A percentile compares a stretch with the other conserved stretches of the same genome.
phyloP scores from a whole-genome alignment of 2,113 vertebrate species.

The Oncorhynchus keta region DNA sequence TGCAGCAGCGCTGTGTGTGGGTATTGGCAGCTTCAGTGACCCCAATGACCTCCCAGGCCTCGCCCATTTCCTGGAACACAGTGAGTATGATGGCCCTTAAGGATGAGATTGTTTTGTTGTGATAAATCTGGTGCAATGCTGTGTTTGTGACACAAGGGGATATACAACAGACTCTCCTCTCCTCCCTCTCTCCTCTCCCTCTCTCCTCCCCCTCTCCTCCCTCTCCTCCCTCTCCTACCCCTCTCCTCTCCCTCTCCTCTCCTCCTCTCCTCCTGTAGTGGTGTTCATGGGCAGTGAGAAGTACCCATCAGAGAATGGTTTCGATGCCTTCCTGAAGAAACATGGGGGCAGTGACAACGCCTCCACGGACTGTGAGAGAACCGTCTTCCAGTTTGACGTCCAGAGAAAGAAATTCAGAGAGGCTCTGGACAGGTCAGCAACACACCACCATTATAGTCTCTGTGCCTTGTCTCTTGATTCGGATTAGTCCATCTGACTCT shows the following conservation, averaged over 20 bases:
- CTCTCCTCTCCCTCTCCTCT: not conserved
- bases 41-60: constrained; percentile 93
- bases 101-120: not conserved
- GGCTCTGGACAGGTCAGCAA: constrained; percentile 87
- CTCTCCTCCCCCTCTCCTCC: accelerated
- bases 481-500: not conserved
- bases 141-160: not conserved
- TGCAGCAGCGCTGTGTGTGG: constrained; percentile 93
- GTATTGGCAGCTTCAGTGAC: constrained; percentile 96
- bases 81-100: constrained; percentile 70
- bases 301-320: constrained; percentile 95
- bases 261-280: constrained; percentile 71
- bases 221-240: not conserved
- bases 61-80: constrained; percentile 98
- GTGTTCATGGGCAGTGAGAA: constrained; percentile 98
- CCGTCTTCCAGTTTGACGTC: constrained; percentile 95
- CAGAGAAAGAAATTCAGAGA: constrained; percentile 94
- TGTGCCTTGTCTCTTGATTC: not conserved
- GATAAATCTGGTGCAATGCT: too few species aligned
- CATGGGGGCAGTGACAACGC: constrained; percentile 96
- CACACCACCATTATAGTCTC: not conserved
- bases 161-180: not conserved
- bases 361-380: constrained; percentile 94
- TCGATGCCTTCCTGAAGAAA: constrained; percentile 95
- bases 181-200: not conserved